phyloP scores from a whole-genome alignment of 2,797 vertebrate genomes.

The Neosilurus mollespiculum region DNA sequence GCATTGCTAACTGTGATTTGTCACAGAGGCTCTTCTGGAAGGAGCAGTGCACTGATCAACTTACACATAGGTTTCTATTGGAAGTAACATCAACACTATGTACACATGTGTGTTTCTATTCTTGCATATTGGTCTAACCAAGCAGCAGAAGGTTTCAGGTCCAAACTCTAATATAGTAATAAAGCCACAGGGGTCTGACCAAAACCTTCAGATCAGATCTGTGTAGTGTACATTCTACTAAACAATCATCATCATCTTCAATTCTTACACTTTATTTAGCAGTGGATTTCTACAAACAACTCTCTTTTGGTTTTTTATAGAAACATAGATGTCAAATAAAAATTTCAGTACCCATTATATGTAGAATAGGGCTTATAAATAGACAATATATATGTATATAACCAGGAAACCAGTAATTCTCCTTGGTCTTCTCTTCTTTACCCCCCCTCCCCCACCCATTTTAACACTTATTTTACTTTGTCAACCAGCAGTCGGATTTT shows the following conservation, averaged over 20 bases:
- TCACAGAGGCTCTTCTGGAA: constrained; percentile 47
- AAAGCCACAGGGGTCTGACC: not conserved
- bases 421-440: too few species aligned
- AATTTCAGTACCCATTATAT: not conserved
- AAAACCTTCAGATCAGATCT: not conserved
- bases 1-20: constrained; percentile 18
- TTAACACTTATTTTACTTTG: not conserved
- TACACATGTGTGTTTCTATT: constrained; percentile 37
- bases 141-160: not conserved
- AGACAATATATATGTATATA: too few species aligned
- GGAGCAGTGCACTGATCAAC: not conserved
- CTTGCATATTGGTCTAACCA: constrained; percentile 30
- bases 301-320: not conserved
- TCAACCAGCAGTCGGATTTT: not conserved
- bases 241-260: not conserved
- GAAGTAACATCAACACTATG: not conserved
- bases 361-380: not conserved
- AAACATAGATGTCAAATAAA: not conserved
- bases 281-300: not conserved
- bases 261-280: not conserved
- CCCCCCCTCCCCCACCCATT: not conserved
- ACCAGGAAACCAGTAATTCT: too few species aligned
- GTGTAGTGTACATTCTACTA: not conserved
- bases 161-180: not conserved
- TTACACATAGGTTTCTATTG: constrained; percentile 29